Evolutionary conservation across 92 coral and sea anemone genomes (phyloP), one percentile per base, ranked within the genome.

Genomic region (Porites cylindrica): DNA sequence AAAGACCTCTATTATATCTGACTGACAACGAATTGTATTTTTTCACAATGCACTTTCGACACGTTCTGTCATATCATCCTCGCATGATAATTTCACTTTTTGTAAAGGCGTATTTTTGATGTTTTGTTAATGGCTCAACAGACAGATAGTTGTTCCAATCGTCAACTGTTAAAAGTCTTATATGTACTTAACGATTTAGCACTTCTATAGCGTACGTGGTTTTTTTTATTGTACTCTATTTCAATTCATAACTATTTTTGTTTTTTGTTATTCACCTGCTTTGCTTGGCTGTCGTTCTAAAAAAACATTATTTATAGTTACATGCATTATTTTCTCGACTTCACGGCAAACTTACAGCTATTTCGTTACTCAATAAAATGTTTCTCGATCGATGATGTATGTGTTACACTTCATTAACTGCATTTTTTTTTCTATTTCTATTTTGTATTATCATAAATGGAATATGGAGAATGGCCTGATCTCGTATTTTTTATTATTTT

Each of bases 111-210:
- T 21, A 3, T 23, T 66, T 3, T 19, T 51, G 3, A 7, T 80
- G 10, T 52, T 66, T 66, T 23, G 59, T 66, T 9, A 12, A 47
- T 32, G 11, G 16, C 51, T 52, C 64, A 21, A 51, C 26, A 80
- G 53, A 1, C 75, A 66, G 65, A 18, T n/a, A 67, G 65, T 51
- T 13, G 75, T 18, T 66, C 66, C 63, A 71, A 72, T 77, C 52
- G 2, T 64, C 83, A 32, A 79, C 20, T 72, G 61, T 79, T 79
- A 65, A 50, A 16, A 38, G 26, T 38, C 8, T 59, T 12, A 78
- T 4, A 38, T 38, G 47, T 38, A 38, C 6, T 38, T 38, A 38
- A 38, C 47, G 47, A 38, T 38, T 38, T 38, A 38, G 0, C 47
- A 4, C 47, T 38, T 38, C 47, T 38, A 38, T 38, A 38, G 47